Evolutionary conservation across 2,797 vertebrate species (phyloP).

Genomic region (Bucorvus abyssinicus): DNA sequence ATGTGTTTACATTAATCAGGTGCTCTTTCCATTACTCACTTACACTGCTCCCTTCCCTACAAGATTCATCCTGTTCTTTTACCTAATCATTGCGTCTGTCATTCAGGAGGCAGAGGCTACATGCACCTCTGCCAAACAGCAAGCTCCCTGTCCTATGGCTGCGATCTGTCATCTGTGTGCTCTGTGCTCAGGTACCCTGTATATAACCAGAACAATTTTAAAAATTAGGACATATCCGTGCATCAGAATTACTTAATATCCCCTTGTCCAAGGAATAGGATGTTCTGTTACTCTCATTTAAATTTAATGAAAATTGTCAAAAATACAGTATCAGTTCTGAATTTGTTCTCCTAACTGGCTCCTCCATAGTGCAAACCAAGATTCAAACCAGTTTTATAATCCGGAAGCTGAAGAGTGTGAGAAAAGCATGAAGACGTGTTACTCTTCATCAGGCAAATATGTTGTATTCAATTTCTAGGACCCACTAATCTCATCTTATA

Average conservation of each 20-base stretch:
- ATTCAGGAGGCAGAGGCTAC: background rate
- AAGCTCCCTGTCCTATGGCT: background rate
- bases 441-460: background rate
- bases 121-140: background rate
- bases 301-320: background rate
- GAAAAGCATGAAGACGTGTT: background rate
- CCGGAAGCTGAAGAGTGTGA: background rate
- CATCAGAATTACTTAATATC: background rate
- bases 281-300: background rate
- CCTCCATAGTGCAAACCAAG: background rate
- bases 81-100: background rate
- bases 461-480: background rate
- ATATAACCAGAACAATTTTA: background rate
- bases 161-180: background rate
- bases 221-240: background rate
- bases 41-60: background rate
- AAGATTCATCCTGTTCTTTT: background rate
- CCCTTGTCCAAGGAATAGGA: background rate
- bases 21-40: slow-evolving; percentile 8
- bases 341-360: background rate
- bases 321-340: background rate
- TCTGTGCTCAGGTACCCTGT: background rate
- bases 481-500: background rate
- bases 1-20: slow-evolving; percentile 30
- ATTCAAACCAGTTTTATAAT: background rate